Percentiles rank a stretch among this genome's conserved stretches.
Conservation (phyloP, 1,140 invertebrate genomes). For the Lordiphosa mommai region DNA sequence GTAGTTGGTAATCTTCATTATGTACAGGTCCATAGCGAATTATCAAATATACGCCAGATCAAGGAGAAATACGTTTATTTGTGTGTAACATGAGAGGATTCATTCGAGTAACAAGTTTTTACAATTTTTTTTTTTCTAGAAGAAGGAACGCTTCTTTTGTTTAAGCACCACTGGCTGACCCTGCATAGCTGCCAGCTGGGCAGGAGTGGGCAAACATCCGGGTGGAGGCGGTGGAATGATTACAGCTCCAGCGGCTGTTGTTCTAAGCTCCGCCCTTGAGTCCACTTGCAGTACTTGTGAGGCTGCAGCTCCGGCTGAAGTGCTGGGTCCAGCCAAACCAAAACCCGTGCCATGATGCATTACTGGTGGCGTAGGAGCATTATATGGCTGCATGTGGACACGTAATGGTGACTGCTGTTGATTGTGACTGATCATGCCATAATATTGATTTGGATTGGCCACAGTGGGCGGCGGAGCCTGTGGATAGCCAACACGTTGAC, state of each 20-base stretch:
- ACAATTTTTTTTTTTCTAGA: constrained; percentile 27
- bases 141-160: constrained; percentile 74
- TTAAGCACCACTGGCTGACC: constrained; percentile 69
- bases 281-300: constrained; percentile 53
- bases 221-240: constrained; percentile 72
- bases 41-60: constrained; percentile 77
- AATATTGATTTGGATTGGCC: constrained; percentile 48
- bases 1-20: constrained; percentile 81
- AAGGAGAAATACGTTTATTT: constrained; percentile 66
- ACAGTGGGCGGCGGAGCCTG: constrained; percentile 15
- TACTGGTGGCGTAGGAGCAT: background rate
- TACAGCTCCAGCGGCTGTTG: constrained; percentile 46
- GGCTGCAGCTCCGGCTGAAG: constrained; percentile 36
- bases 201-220: constrained; percentile 64
- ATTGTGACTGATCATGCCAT: constrained; percentile 58
- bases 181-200: constrained; percentile 70
- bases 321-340: constrained; percentile 46
- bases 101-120: constrained; percentile 37
- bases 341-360: constrained; percentile 24
- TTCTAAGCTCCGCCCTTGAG: constrained; percentile 53
- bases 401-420: constrained; percentile 40
- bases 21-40: constrained; percentile 66
- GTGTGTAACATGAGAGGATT: constrained; percentile 27
- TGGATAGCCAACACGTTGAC: constrained; percentile 31
- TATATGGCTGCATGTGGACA: constrained; percentile 10